A percentile compares a stretch with the other conserved stretches of the same genome.
phyloP scores from a whole-genome alignment of 2,888 invertebrate genomes.

The Xylocampa areola region DNA sequence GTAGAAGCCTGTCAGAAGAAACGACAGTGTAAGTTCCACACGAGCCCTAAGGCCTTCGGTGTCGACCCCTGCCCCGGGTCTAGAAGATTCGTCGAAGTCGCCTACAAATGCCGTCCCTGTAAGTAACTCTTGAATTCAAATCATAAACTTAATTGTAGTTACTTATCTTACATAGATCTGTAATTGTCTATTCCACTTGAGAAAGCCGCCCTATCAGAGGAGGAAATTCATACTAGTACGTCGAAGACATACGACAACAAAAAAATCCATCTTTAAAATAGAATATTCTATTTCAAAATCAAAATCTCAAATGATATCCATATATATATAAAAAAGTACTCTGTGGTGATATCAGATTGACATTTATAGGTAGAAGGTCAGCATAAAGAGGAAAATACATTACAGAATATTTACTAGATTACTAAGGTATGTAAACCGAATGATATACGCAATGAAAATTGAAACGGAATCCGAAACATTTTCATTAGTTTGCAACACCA shows the following conservation, averaged over 20 bases:
- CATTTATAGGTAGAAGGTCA: no score
- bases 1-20: conserved; percentile 98
- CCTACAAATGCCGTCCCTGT: conserved; percentile 99
- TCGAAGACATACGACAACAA: no score
- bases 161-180: background rate
- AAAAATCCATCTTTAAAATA: no score
- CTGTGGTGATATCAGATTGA: no score
- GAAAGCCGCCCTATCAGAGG: no score
- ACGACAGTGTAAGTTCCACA: conserved; percentile 96
- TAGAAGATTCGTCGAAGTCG: conserved; percentile 97
- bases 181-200: no score
- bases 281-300: no score
- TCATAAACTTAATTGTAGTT: background rate
- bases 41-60: conserved; percentile 96
- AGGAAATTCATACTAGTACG: no score
- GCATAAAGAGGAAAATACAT: background rate
- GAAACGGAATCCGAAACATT: conserved; percentile 30
- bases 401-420: conserved; percentile 4
- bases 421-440: conserved; percentile 10
- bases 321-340: no score
- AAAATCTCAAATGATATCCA: no score
- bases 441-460: conserved; percentile 7
- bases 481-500: conserved; percentile 26
- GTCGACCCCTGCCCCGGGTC: conserved; percentile 98
- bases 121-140: conserved; percentile 84